Evolutionary conservation across 2,888 invertebrate genomes (phyloP).

Genomic region (Pristionchus japonicus): DNA sequence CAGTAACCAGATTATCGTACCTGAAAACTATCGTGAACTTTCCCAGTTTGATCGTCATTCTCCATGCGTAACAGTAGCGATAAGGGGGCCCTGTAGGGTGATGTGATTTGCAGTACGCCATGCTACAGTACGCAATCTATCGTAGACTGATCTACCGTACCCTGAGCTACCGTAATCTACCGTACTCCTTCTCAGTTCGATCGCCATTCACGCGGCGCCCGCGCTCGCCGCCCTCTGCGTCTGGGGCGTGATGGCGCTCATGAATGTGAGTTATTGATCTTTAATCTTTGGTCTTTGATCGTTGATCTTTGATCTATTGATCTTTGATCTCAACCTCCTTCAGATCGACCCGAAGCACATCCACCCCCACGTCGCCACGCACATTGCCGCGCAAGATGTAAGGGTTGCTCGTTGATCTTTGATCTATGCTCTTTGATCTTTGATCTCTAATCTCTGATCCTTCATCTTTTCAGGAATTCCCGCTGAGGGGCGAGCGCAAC

Average conservation of each 20-base stretch:
- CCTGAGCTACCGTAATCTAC: neutral
- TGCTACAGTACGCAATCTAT: neutral
- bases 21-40: too few species aligned
- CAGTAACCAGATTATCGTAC: neutral
- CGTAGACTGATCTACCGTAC: neutral
- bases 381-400: constrained; percentile 13
- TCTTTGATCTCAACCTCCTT: neutral
- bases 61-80: too few species aligned
- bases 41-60: too few species aligned
- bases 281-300: neutral
- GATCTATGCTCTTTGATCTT: neutral
- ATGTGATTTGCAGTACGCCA: neutral
- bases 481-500: neutral
- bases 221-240: constrained; percentile 14
- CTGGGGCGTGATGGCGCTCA: neutral
- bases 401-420: neutral
- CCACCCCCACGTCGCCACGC: neutral
- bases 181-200: neutral
- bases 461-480: constrained; percentile 3
- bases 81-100: neutral
- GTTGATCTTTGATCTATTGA: neutral
- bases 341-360: neutral
- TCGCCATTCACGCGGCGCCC: neutral
- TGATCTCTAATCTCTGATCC: neutral
- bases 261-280: constrained; percentile 21